Base-by-base conservation (phyloP, 2,113 vertebrate species). In the Toxotes chatareus region DNA sequence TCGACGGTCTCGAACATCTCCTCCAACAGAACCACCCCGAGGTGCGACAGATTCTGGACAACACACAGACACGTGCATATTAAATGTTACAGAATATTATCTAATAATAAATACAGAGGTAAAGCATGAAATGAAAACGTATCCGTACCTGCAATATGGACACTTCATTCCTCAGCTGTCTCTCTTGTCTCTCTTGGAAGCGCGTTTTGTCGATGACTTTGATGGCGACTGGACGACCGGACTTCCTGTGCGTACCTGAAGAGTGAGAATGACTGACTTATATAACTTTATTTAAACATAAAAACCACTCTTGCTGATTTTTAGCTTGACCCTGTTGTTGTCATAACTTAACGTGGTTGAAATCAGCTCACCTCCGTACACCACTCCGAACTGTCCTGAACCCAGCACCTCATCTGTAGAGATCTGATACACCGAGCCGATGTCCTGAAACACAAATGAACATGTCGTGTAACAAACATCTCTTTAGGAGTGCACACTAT, bases 341-440 rank as follows among this genome's bases (percentile, higher is more conserved):
- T 9, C 38, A 40, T 46, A 12, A 46, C 14, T 7, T 13, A 23
- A 34, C 4, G 40, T 17, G 31, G 27, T 56, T 7, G 11, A 2
- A 14, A 16, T 1, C 21, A 17, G 11, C 64, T 88, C 79, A 96
- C 96, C 96, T 92, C 94, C 93, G 42, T 96, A 97, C 14, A 97
- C 96, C 3, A 97, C 95, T 21, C 96, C 96, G 70, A 97, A 97
- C 91, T 97, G 96, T n/a, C 96, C 96, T 0, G 96, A 96, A n/a
- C 96, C 96, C 64, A 97, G 80, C 36, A 97, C 94, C 61, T 97
- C 96, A 0, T 97, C 96, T 0, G 96, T 95, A 63, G 93, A 96
- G 90, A 97, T 97, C 93, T 97, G 96, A 90, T 97, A 97, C 40
- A 96, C 92, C 0, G 90, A 92, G 81, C 96, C 94, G 2, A 97